Conservation (phyloP, 2,888 invertebrate genomes). For the Eristalis intricaria region DNA sequence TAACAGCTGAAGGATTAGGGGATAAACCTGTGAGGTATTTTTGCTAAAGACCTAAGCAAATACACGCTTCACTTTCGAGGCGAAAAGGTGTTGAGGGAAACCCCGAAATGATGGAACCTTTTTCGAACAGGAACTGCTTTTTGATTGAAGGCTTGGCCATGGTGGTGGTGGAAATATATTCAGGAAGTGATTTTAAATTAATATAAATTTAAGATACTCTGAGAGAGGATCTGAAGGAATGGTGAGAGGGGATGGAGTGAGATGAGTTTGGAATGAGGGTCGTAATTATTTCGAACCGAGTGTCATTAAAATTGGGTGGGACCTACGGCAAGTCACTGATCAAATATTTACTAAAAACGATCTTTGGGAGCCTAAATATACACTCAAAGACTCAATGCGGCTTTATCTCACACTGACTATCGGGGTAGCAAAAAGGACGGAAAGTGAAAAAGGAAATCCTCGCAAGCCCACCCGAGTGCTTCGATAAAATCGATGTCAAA, state of each 20-base stretch:
- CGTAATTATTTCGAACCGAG: background rate
- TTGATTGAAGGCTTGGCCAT: constrained; percentile 26
- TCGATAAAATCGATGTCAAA: background rate
- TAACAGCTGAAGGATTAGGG: background rate
- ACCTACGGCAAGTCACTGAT: background rate
- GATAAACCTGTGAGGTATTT: background rate
- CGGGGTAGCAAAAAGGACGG: too few species aligned
- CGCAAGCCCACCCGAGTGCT: background rate
- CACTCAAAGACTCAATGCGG: background rate
- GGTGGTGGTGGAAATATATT: constrained; percentile 12
- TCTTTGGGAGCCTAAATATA: background rate
- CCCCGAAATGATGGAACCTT: constrained; percentile 6
- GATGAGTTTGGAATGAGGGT: background rate
- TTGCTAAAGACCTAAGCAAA: constrained; percentile 17
- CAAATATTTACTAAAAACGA: background rate
- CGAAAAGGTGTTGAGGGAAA: constrained; percentile 15
- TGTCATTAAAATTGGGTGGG: background rate
- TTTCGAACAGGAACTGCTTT: constrained; percentile 51
- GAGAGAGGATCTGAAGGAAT: background rate
- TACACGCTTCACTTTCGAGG: background rate
- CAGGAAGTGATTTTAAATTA: constrained; percentile 49
- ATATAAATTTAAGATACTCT: constrained; percentile 1
- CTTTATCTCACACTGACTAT: background rate
- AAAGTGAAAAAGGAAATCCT: too few species aligned
- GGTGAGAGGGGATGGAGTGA: too few species aligned